Evolutionary conservation across 2,797 vertebrate species (phyloP).

Genomic region (Lagocephalus sceleratus): DNA sequence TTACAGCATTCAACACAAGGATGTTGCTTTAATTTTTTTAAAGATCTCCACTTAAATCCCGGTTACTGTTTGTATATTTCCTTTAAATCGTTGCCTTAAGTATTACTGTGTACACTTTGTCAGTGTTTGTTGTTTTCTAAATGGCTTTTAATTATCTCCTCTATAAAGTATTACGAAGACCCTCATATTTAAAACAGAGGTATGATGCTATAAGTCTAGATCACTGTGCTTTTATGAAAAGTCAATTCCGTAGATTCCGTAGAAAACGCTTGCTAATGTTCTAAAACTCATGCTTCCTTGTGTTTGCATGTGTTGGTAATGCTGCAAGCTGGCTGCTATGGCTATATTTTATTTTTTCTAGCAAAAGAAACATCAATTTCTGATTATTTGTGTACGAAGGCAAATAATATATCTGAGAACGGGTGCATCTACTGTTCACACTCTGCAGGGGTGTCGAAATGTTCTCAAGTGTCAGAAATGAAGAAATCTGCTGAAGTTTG

Average conservation of each 20-base stretch:
- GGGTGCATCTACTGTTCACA: too few species aligned
- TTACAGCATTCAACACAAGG: slow-evolving; percentile 28
- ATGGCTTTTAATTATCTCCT: slow-evolving; percentile 68
- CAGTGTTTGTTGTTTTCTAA: slow-evolving; percentile 59
- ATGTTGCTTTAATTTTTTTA: slow-evolving; percentile 39
- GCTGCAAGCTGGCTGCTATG: slow-evolving; percentile 18
- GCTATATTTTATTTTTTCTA: slow-evolving; percentile 39
- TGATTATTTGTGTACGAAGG: too few species aligned
- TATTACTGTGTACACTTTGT: slow-evolving; percentile 68
- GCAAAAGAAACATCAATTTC: slow-evolving; percentile 3
- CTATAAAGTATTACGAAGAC: slow-evolving; percentile 53
- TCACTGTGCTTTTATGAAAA: slow-evolving; percentile 78
- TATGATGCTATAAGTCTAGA: slow-evolving; percentile 55
- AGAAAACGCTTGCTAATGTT: slow-evolving; percentile 34
- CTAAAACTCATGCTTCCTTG: slow-evolving; percentile 38
- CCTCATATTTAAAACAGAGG: slow-evolving; percentile 46
- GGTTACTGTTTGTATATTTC: slow-evolving; percentile 34
- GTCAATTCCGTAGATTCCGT: slow-evolving; percentile 42
- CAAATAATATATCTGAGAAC: too few species aligned
- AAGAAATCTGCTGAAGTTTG: slow-evolving; percentile 42
- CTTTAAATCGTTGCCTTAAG: slow-evolving; percentile 69
- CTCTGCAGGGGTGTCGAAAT: neutral
- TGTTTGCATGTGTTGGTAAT: slow-evolving; percentile 30
- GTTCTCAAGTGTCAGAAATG: slow-evolving; percentile 10
- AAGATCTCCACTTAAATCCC: slow-evolving; percentile 42